Conservation (phyloP, 2,113 vertebrate genomes). For the Apteryx mantelli region DNA sequence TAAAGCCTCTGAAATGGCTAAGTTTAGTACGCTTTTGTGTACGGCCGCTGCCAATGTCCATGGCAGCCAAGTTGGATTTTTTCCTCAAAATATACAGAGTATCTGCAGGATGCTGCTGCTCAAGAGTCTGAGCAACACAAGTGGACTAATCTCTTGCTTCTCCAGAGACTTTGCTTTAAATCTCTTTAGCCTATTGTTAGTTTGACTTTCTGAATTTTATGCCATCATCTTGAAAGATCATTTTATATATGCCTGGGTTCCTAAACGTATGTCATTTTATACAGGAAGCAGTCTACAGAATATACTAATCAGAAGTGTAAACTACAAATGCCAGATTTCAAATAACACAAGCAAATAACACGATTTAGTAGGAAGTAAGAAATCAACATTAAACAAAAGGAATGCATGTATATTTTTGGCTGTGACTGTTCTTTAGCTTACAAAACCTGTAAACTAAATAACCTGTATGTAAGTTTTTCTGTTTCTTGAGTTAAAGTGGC, state of each 20-base stretch:
- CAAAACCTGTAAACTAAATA: background rate
- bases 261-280: background rate
- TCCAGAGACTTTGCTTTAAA: background rate
- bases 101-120: background rate
- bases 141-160: background rate
- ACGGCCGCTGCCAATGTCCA: background rate
- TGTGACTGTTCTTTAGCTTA: background rate
- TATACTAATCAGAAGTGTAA: background rate
- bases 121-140: background rate
- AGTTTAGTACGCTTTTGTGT: background rate
- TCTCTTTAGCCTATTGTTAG: background rate
- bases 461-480: background rate
- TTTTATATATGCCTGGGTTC: background rate
- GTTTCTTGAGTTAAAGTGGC: background rate
- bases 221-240: background rate
- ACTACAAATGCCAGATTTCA: background rate
- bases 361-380: background rate
- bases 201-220: constrained; percentile 3
- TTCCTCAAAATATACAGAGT: background rate
- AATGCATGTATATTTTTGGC: background rate
- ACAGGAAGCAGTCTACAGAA: background rate
- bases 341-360: background rate
- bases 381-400: background rate
- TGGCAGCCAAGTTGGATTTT: background rate
- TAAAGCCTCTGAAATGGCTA: constrained; percentile 18